Evolutionary conservation across 2,888 invertebrate genomes (phyloP).

Genomic region (Drosophila monieri): DNA sequence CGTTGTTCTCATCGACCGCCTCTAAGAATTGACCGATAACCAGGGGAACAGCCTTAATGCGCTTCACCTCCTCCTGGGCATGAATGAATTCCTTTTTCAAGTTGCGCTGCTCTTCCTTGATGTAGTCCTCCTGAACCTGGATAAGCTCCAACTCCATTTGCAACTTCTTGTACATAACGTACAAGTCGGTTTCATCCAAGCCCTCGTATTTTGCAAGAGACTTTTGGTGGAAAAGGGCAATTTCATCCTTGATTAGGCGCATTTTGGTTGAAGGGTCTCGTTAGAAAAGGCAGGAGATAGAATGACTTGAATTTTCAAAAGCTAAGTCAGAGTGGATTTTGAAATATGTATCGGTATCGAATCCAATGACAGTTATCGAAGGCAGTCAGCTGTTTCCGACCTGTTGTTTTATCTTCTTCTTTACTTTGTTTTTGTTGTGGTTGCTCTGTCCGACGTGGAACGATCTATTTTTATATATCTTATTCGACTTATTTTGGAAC

Average conservation of each 20-base stretch:
- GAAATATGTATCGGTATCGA: background rate
- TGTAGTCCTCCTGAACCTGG: constrained; percentile 99
- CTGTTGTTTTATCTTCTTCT: constrained; percentile 46
- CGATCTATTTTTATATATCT: constrained; percentile 71
- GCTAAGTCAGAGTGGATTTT: background rate
- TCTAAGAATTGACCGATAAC: constrained; percentile 99
- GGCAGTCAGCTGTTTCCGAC: constrained; percentile 51
- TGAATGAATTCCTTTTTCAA: constrained; percentile 99
- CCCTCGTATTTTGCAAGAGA: constrained; percentile 85
- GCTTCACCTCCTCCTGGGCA: constrained; percentile 98
- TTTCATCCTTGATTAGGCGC: constrained; percentile 14
- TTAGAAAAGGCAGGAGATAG: constrained; percentile 15
- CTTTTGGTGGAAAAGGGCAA: constrained; percentile 16
- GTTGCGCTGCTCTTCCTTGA: constrained; percentile 99
- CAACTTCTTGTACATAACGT: constrained; percentile 98
- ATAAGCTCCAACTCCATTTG: constrained; percentile 98
- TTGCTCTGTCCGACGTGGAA: constrained; percentile 61
- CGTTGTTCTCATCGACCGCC: constrained; percentile 99
- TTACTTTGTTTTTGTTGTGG: constrained; percentile 33
- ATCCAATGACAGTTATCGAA: background rate
- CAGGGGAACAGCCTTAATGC: constrained; percentile 99
- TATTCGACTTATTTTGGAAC: constrained; percentile 68
- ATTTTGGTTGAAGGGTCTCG: constrained; percentile 10
- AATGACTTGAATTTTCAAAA: constrained; percentile 67
- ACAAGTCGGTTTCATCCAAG: constrained; percentile 94